These are phyloP conservation scores for Drosophila seguyi DNA, from an alignment of 1,140 invertebrate genomes.

Conservation along the genomic window DNA sequence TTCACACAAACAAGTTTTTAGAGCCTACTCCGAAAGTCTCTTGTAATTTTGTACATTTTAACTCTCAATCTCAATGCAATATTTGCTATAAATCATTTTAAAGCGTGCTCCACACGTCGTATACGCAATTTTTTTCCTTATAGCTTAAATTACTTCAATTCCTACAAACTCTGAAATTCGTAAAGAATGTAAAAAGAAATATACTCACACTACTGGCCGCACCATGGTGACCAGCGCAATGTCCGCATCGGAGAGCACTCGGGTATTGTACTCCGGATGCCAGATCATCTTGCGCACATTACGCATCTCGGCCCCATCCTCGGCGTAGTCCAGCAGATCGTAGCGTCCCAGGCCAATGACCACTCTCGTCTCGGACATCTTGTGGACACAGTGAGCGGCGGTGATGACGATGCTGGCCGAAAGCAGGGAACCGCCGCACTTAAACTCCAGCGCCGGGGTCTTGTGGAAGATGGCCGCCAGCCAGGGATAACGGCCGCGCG, in stretches of 20 bases:
- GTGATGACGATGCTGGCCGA: conserved; percentile 86
- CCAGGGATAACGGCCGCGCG: conserved; percentile 89
- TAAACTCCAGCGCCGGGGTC: conserved; percentile 57
- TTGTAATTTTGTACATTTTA: neutral
- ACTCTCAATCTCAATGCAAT: neutral
- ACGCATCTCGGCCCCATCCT: conserved; percentile 69
- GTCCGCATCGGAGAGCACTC: conserved; percentile 85
- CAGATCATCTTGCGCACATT: conserved; percentile 71
- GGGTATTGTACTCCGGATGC: conserved; percentile 85
- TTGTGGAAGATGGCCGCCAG: conserved; percentile 87
- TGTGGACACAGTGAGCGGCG: conserved; percentile 73
- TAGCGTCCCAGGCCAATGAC: conserved; percentile 85
- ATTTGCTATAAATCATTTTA: neutral
- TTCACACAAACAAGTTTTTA: too few species aligned
- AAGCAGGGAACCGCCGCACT: conserved; percentile 87
- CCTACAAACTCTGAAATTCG: too few species aligned
- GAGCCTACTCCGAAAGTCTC: too few species aligned
- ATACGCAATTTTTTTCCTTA: neutral
- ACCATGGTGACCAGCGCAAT: conserved; percentile 85
- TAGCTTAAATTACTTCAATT: too few species aligned
- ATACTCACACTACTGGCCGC: conserved; percentile 47
- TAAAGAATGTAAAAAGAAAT: too few species aligned
- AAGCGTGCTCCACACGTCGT: neutral
- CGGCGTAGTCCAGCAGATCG: conserved; percentile 76
- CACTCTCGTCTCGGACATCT: conserved; percentile 55